Conservation (phyloP, 2,888 invertebrate species). For the Spilosoma lubricipeda region DNA sequence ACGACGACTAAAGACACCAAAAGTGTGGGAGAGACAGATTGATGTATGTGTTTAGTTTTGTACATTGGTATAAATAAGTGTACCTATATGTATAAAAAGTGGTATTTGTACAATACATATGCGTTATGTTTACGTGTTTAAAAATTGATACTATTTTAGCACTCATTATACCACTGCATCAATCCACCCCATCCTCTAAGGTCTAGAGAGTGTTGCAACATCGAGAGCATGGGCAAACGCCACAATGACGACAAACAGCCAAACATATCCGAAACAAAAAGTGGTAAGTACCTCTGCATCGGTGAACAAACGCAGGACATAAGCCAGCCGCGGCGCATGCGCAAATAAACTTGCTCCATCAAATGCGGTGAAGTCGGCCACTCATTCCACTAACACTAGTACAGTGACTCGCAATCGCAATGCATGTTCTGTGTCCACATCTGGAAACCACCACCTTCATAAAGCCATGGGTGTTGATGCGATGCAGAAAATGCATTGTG, state of each 20-base stretch:
- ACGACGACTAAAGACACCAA: conserved; percentile 69
- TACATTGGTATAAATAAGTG: conserved; percentile 52
- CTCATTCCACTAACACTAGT: conserved; percentile 85
- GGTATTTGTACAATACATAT: conserved; percentile 24
- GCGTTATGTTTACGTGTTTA: conserved; percentile 36
- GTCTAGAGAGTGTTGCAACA: conserved; percentile 68
- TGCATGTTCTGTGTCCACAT: conserved; percentile 79
- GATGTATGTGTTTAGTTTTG: conserved; percentile 58
- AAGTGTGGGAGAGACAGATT: conserved; percentile 69
- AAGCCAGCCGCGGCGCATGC: conserved; percentile 84
- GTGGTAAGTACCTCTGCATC: conserved; percentile 76
- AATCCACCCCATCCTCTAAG: conserved; percentile 77
- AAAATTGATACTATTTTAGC: conserved; percentile 22
- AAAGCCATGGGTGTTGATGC: conserved; percentile 55
- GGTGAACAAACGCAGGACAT: conserved; percentile 82
- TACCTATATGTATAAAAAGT: conserved; percentile 21
- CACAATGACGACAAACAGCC: conserved; percentile 84
- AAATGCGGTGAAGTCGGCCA: conserved; percentile 85
- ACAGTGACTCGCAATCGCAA: conserved; percentile 79
- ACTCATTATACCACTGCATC: conserved; percentile 64
- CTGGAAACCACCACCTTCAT: conserved; percentile 57
- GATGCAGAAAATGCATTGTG: conserved; percentile 79
- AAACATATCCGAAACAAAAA: conserved; percentile 76
- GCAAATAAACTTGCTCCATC: conserved; percentile 85
- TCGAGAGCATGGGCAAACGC: conserved; percentile 78